Conservation (phyloP, 2,797 vertebrate genomes). For the Okamejei kenojei region DNA sequence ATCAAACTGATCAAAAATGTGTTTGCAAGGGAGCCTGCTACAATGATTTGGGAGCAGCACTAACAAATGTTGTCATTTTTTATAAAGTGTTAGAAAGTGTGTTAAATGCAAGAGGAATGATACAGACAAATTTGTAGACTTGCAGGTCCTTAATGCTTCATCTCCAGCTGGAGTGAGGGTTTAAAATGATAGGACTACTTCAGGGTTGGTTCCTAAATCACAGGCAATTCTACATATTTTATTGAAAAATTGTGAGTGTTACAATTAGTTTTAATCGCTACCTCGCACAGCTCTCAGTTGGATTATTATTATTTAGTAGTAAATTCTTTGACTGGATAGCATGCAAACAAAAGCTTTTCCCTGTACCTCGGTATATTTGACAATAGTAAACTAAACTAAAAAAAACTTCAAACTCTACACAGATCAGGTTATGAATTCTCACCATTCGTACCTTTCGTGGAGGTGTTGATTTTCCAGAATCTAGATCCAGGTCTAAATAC, state of each 20-base stretch:
- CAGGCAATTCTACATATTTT: not conserved
- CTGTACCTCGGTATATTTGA: too few relatives aligned
- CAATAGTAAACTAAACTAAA: too few relatives aligned
- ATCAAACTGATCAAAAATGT: too few relatives aligned
- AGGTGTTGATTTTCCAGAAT: constrained; percentile 90
- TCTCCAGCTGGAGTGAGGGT: not conserved
- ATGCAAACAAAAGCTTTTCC: too few relatives aligned
- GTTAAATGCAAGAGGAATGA: too few relatives aligned
- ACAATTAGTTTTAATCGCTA: not conserved
- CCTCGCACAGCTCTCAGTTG: not conserved
- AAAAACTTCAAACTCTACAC: not conserved
- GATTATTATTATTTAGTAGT: not conserved
- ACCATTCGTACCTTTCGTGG: constrained; percentile 75
- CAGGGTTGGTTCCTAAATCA: not conserved
- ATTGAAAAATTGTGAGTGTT: not conserved
- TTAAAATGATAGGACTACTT: not conserved
- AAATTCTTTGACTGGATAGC: too few relatives aligned
- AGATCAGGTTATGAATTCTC: not conserved
- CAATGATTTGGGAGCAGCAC: too few relatives aligned
- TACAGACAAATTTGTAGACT: too few relatives aligned
- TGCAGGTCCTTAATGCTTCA: not conserved
- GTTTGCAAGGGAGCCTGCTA: too few relatives aligned
- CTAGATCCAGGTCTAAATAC: constrained; percentile 91
- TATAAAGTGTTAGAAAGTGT: too few relatives aligned
- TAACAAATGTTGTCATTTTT: too few relatives aligned